phyloP scores from a whole-genome alignment of 2,888 invertebrate genomes.

The Lasiommata megera region DNA sequence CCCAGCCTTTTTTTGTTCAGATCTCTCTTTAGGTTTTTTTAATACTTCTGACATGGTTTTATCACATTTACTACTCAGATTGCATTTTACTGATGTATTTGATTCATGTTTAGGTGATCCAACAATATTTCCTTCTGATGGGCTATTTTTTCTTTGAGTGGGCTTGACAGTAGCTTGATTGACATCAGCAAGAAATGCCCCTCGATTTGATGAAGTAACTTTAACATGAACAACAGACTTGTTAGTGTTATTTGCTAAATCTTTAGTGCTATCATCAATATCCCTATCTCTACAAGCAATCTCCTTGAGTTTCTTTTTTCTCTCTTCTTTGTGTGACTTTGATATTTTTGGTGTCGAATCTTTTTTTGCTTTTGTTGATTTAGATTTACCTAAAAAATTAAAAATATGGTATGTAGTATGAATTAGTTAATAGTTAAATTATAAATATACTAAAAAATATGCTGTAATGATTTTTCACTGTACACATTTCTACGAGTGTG shows the following conservation, averaged over 20 bases:
- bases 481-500: too few species aligned
- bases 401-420: background rate
- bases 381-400: slow-evolving; percentile 46
- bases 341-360: slow-evolving; percentile 41
- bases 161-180: slow-evolving; percentile 46
- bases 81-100: slow-evolving; percentile 5
- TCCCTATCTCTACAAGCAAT: slow-evolving; percentile 63
- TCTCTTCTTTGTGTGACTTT: slow-evolving; percentile 63
- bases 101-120: slow-evolving; percentile 14
- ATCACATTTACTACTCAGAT: slow-evolving; percentile 10
- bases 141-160: slow-evolving; percentile 45
- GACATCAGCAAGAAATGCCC: slow-evolving; percentile 74
- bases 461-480: too few species aligned
- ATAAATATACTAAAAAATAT: too few species aligned
- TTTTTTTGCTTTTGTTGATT: slow-evolving; percentile 42
- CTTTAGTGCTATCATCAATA: slow-evolving; percentile 37
- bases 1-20: slow-evolving; percentile 10
- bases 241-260: slow-evolving; percentile 16
- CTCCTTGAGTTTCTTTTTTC: slow-evolving; percentile 76
- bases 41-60: background rate
- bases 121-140: slow-evolving; percentile 30
- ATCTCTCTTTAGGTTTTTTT: slow-evolving; percentile 7
- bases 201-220: slow-evolving; percentile 75
- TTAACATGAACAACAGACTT: slow-evolving; percentile 62
- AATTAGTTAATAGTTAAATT: background rate